Base-by-base conservation (phyloP, 2,888 invertebrate genomes). In the Agonopterix heracliana region DNA sequence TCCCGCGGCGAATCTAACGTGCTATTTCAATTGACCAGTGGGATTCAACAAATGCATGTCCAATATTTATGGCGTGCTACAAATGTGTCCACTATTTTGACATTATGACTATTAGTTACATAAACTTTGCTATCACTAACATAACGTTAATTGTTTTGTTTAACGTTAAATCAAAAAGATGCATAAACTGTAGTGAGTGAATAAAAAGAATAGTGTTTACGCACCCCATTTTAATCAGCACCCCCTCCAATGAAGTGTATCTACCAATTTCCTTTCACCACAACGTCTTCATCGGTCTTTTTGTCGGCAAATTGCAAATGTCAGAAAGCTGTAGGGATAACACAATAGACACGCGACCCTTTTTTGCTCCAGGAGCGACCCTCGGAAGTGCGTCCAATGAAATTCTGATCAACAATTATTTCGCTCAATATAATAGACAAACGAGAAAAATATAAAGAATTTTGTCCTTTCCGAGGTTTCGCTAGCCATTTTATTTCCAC, bases 271-370 rank as follows among this genome's bases (percentile, higher is more conserved):
- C 56, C 58, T 57, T 56, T 47, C 51, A 56, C 60, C 63, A 51
- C 60, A 61, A 59, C 56, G 57, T 57, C 61, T 64, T 61, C 64
- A 51, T 54, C 47, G 10, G 51, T 56, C 53, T 53, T 54, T 55
- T 57, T 54, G 56, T 53, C 42, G 53, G 55, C 55, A 61, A 65
- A 70, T 66, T 60, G 63, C 61, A 66, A 70, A 73, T 64, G 67
- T 58, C 64, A 66, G 61, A 64, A 64, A 63, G 53, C 51, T 49
- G 50, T 44, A 56, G 65, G 64, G 61, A 55, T 54, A 59, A 57
- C 45, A 70, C 66, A 68, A 66, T 64, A 51, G 66, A 35, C 57
- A 58, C 41, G 34, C 46, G 48, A 50, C 52, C 51, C 54, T 40
- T 26, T 26, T 26, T 26, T 26, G 41, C 57, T 10, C n/a, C n/a